Conservation (phyloP, 2,888 invertebrate species). For the Helobdella robusta region DNA sequence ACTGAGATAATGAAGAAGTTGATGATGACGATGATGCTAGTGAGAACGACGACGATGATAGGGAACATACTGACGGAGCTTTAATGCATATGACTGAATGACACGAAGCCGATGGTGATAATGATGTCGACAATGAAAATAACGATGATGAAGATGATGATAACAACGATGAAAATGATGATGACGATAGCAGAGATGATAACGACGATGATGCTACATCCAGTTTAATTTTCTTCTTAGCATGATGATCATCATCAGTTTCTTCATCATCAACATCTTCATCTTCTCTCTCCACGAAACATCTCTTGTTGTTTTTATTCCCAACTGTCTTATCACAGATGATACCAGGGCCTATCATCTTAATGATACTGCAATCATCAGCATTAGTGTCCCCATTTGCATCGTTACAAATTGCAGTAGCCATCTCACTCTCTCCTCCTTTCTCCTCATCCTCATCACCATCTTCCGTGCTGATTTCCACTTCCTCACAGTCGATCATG, state of each 20-base stretch:
- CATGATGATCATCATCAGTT: not conserved
- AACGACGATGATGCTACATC: not conserved
- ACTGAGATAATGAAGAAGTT: not conserved
- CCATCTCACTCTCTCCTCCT: too few relatives aligned
- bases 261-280: conserved; percentile 5
- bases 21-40: not conserved
- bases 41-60: conserved; percentile 1
- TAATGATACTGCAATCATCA: not conserved
- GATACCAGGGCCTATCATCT: not conserved
- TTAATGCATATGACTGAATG: not conserved
- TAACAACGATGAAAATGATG: not conserved
- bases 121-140: not conserved
- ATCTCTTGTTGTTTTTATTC: not conserved
- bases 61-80: not conserved
- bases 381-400: not conserved
- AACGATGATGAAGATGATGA: not conserved
- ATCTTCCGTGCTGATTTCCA: not conserved
- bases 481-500: not conserved
- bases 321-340: not conserved
- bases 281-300: not conserved
- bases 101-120: not conserved
- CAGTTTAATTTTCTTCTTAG: not conserved
- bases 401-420: not conserved
- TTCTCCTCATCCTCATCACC: not conserved
- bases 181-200: not conserved